phyloP scores from a whole-genome alignment of 2,888 invertebrate genomes.

The Napeogenes inachia region DNA sequence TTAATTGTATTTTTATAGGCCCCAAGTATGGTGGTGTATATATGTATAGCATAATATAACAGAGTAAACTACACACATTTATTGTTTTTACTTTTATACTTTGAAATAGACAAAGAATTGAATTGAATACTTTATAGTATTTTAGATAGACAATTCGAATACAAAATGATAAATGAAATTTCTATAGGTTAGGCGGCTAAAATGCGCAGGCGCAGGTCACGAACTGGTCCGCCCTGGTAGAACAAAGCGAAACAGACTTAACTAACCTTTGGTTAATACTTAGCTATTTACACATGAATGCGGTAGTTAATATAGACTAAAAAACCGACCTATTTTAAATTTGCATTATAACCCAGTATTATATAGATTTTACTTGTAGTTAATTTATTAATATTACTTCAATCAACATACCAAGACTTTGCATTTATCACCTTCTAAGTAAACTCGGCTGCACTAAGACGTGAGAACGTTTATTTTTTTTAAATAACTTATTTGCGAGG shows the following conservation, averaged over 20 bases:
- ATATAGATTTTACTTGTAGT: not conserved
- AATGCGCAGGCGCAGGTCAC: slow-evolving; percentile 20
- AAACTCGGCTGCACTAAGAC: not conserved
- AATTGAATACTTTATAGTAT: too few relatives aligned
- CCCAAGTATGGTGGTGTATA: too few relatives aligned
- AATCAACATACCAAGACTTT: not conserved
- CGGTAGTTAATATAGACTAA: slow-evolving; percentile 5
- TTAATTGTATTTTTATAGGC: too few relatives aligned
- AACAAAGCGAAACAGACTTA: slow-evolving; percentile 21
- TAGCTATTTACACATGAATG: slow-evolving; percentile 17
- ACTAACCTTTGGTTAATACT: slow-evolving; percentile 14
- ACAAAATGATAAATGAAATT: slow-evolving; percentile 6
- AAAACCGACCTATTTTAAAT: not conserved
- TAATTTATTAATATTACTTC: not conserved
- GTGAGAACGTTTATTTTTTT: slow-evolving; percentile 20
- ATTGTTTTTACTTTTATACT: too few relatives aligned
- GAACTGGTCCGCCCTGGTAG: slow-evolving; percentile 26
- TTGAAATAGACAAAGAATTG: too few relatives aligned
- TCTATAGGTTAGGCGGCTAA: not conserved
- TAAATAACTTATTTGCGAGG: slow-evolving; percentile 19
- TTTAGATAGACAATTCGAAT: not conserved
- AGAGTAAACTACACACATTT: too few relatives aligned
- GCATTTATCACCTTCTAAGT: slow-evolving; percentile 15
- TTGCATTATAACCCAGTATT: not conserved
- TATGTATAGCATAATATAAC: too few relatives aligned